A percentile compares a stretch with the other conserved stretches of the same genome.
phyloP scores from a whole-genome alignment of 1,140 invertebrate genomes.

The Drosophila micromelanica region DNA sequence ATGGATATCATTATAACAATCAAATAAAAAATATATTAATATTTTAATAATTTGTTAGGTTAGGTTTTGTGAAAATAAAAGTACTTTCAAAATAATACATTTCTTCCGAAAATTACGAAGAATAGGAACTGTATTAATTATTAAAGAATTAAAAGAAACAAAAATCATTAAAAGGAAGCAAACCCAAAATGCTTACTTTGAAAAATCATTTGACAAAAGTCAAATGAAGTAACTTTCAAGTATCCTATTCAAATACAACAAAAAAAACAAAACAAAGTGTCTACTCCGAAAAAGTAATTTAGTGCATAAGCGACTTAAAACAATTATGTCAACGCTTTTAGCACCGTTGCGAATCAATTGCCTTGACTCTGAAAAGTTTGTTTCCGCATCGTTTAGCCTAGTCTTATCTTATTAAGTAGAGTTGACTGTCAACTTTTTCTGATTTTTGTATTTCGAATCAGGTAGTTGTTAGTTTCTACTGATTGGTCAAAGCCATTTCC shows the following conservation, averaged over 20 bases:
- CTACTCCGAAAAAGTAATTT: constrained; percentile 2
- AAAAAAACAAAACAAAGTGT: no score
- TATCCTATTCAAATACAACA: no score
- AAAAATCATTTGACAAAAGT: background rate
- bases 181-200: no score
- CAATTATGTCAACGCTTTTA: constrained; percentile 7
- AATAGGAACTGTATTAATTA: no score
- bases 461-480: constrained; percentile 40
- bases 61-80: no score
- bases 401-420: constrained; percentile 2
- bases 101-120: no score
- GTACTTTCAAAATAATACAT: no score
- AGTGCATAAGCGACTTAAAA: constrained; percentile 3
- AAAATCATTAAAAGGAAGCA: background rate
- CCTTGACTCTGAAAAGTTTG: constrained; percentile 22
- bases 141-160: background rate
- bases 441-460: constrained; percentile 16
- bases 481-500: constrained; percentile 19
- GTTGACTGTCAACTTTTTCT: constrained; percentile 18
- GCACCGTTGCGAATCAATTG: constrained; percentile 20
- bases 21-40: no score
- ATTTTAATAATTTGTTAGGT: no score
- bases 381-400: constrained; percentile 15
- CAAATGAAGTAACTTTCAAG: background rate
- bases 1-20: background rate